Conservation (phyloP, 2,888 invertebrate species). For the Iselma pallidipennis region DNA sequence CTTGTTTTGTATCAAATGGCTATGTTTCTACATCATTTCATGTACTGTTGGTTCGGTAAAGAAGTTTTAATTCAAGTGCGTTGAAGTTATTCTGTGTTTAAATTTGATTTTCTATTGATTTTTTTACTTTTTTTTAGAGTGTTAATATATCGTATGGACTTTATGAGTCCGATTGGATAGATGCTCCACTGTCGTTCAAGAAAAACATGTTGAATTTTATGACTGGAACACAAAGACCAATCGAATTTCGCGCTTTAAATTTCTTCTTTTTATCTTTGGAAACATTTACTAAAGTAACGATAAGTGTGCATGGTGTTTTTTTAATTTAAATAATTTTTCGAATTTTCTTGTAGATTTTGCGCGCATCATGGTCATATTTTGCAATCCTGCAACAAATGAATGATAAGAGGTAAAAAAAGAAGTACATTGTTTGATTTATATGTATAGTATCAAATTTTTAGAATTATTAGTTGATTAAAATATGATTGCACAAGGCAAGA, state of each 20-base stretch:
- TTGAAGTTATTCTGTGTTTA: neutral
- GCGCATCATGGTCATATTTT: conserved; percentile 12
- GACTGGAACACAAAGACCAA: neutral
- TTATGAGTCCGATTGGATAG: conserved; percentile 6
- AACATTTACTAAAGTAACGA: neutral
- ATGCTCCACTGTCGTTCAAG: neutral
- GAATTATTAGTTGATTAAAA: no score
- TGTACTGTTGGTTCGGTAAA: conserved; percentile 15
- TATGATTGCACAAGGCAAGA: no score
- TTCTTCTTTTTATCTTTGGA: conserved; percentile 8
- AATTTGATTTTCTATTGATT: neutral
- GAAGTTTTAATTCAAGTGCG: conserved; percentile 8
- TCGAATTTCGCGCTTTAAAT: neutral
- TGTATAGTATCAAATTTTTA: no score
- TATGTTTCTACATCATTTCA: conserved; percentile 6
- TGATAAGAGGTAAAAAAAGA: no score
- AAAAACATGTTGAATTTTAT: conserved; percentile 4
- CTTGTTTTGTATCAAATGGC: neutral
- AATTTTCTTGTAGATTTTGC: neutral
- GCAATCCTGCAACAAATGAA: neutral
- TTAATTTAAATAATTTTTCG: neutral
- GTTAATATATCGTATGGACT: neutral
- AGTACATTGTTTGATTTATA: no score
- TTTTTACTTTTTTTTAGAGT: conserved; percentile 6
- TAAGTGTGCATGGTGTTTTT: neutral